phyloP scores from a whole-genome alignment of 2,113 vertebrate genomes.

The Microtus oregoni region DNA sequence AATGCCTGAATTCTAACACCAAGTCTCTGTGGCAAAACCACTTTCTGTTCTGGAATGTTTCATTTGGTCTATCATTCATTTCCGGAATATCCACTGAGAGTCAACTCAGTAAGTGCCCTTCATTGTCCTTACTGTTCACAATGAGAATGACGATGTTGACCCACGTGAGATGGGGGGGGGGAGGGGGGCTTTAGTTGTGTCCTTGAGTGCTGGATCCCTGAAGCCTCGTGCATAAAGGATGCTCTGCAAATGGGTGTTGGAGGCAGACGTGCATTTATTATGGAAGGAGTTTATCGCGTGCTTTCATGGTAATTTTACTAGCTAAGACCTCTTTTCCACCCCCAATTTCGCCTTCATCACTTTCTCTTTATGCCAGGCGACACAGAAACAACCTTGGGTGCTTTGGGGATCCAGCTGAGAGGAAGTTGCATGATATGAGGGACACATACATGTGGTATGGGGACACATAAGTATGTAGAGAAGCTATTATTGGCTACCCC shows the following conservation, averaged over 20 bases:
- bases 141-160: background rate
- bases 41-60: constrained; percentile 70
- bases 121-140: background rate
- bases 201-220: background rate
- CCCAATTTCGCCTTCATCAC: background rate
- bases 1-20: too few species aligned
- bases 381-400: too few species aligned
- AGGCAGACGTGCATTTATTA: background rate
- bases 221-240: background rate
- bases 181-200: background rate
- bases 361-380: background rate
- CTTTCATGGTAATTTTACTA: background rate
- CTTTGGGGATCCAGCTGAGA: background rate
- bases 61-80: background rate
- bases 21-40: constrained; percentile 67
- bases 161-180: background rate
- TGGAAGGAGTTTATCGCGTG: background rate
- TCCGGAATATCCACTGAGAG: background rate
- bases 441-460: too few species aligned
- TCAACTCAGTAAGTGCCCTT: background rate
- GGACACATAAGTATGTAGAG: background rate
- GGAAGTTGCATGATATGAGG: background rate
- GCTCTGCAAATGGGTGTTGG: background rate
- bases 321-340: background rate
- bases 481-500: background rate